Base-by-base conservation (phyloP, 2,797 vertebrate species). In the Poeciliopsis turneri region DNA sequence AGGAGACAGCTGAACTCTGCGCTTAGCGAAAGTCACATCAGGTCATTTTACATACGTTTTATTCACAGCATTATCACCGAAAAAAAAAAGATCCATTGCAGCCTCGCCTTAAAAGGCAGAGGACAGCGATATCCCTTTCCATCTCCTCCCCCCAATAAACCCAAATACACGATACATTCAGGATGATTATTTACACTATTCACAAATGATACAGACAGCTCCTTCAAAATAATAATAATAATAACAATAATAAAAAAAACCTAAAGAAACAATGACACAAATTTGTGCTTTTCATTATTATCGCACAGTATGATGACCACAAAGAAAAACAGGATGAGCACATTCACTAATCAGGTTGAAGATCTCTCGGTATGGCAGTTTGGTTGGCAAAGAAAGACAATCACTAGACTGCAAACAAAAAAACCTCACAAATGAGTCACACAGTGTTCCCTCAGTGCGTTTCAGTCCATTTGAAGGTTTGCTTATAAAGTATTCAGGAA, bases 231-330 rank as follows among this genome's bases (percentile, higher is more conserved):
- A 78, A 61, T 41, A 18, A 68, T 4, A 66, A 8, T 20, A 33
- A 64, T 2, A 33, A 47, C 1, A 18, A 68, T 10, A 30, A 28
- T 36, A 36, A 18, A 64, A 20, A 33, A 39, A 23, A 4, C 12
- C 33, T 8, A n/a, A 28, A 70, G 82, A 92, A 78, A 80, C 68
- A 85, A 84, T 81, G 51, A 82, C 77, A 7, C 15, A 39, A 72
- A 71, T 72, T 95, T 95, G 95, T 95, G 95, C 95, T 95, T 94
- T 91, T 94, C 86, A 88, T 89, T 89, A 88, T 89, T 90, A 92
- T 87, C 86, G 90, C 93, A 94, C 92, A 90, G 81, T 70, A 79
- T 71, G 69, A 88, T 86, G 88, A 90, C 77, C 71, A 84, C 81
- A 41, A 86, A 87, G 75, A 23, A 55, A 55, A 77, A 72, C 85